phyloP scores from a whole-genome alignment of 2,113 vertebrate species.

The Otis tarda region DNA sequence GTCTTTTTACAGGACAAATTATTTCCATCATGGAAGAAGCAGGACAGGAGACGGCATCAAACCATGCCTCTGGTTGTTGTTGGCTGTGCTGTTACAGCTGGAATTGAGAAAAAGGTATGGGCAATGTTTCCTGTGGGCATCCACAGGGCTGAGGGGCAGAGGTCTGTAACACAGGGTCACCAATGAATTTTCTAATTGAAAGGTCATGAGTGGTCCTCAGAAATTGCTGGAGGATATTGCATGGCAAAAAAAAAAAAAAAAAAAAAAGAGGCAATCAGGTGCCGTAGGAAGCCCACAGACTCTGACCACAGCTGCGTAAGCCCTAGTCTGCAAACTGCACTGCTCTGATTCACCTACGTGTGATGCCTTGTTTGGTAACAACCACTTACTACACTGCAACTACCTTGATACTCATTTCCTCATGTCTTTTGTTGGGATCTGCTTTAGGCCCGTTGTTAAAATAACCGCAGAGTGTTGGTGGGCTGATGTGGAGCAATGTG shows the following conservation, averaged over 20 bases:
- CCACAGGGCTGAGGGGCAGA: background rate
- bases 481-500: background rate
- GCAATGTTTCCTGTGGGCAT: background rate
- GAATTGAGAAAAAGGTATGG: background rate
- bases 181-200: background rate
- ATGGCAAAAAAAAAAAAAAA: no score
- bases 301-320: rapidly evolving
- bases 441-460: background rate
- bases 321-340: background rate
- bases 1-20: background rate
- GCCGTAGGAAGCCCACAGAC: background rate
- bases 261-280: background rate
- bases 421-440: background rate
- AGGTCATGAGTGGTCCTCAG: background rate
- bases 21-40: background rate
- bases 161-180: background rate
- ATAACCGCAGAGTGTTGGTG: background rate
- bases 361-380: background rate
- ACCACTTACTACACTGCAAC: background rate
- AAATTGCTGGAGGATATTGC: background rate
- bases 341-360: rapidly evolving
- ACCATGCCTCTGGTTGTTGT: background rate
- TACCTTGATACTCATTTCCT: background rate
- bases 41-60: background rate
- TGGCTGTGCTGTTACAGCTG: background rate